Conservation (phyloP, 2,797 vertebrate genomes). For the Pseudopleuronectes americanus region DNA sequence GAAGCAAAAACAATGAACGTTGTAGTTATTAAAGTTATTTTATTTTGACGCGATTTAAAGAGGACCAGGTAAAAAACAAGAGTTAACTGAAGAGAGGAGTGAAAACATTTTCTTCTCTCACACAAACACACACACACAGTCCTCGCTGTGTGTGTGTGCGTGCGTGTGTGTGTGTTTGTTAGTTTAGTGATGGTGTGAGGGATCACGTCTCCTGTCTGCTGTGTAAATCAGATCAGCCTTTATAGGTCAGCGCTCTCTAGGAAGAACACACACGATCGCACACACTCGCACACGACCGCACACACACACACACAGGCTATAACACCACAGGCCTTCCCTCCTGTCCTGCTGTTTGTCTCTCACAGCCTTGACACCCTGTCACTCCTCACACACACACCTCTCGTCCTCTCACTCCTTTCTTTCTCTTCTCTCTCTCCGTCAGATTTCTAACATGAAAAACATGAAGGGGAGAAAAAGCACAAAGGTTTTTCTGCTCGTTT, state of each 20-base stretch:
- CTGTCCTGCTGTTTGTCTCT: conserved; percentile 24
- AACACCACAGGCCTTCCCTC: conserved; percentile 7
- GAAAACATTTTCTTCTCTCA: not conserved
- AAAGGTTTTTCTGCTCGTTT: conserved; percentile 11
- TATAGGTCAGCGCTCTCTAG: conserved; percentile 61
- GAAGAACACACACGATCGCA: conserved; percentile 28
- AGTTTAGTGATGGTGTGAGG: conserved; percentile 47
- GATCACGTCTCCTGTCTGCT: conserved; percentile 54
- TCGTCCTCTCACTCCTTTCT: not conserved
- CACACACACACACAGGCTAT: conserved; percentile 19
- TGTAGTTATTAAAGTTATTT: too few species aligned
- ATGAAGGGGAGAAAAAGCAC: not conserved
- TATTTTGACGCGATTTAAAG: too few species aligned
- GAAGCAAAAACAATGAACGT: too few species aligned
- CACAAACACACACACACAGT: not conserved
- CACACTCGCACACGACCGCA: not conserved
- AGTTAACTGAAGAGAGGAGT: too few species aligned
- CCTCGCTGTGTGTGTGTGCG: not conserved
- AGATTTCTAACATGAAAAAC: not conserved
- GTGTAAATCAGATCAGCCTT: conserved; percentile 56
- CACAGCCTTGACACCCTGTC: conserved; percentile 9
- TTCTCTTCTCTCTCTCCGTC: not conserved
- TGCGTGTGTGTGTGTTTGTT: conserved; percentile 37
- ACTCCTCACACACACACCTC: conserved; percentile 15
- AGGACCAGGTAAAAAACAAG: too few species aligned